Conservation (phyloP, 2,797 vertebrate genomes). For the Labroides dimidiatus region DNA sequence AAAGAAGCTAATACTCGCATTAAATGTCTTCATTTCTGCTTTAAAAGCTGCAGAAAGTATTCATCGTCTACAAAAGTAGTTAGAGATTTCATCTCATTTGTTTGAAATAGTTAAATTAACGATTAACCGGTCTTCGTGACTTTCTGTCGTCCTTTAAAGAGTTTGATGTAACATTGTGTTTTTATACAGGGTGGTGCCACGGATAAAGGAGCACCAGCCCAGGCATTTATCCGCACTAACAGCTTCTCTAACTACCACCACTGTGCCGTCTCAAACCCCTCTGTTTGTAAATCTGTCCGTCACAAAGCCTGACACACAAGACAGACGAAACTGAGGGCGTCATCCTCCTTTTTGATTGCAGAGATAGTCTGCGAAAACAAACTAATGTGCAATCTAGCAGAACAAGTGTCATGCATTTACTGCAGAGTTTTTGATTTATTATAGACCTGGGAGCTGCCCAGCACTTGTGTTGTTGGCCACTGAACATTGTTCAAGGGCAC, state of each 20-base stretch:
- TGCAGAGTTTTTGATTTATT: slow-evolving; percentile 80
- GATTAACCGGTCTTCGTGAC: slow-evolving; percentile 5
- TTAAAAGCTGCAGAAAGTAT: not conserved
- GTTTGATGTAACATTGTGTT: slow-evolving; percentile 20
- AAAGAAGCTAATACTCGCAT: too few relatives aligned
- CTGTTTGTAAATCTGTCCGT: slow-evolving; percentile 66
- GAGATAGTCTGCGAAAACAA: slow-evolving; percentile 37
- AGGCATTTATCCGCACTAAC: slow-evolving; percentile 53
- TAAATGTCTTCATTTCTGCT: not conserved
- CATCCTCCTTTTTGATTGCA: slow-evolving; percentile 55
- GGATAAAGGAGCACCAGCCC: slow-evolving; percentile 35
- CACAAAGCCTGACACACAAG: slow-evolving; percentile 24
- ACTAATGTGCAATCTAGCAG: slow-evolving; percentile 72
- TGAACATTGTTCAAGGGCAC: slow-evolving; percentile 80
- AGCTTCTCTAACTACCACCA: slow-evolving; percentile 40
- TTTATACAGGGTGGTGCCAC: slow-evolving; percentile 36
- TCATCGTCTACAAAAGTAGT: not conserved
- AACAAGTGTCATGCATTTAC: slow-evolving; percentile 75
- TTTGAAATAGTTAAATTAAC: not conserved
- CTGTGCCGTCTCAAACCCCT: slow-evolving; percentile 45
- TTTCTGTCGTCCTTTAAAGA: slow-evolving; percentile 22
- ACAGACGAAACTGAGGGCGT: slow-evolving; percentile 31
- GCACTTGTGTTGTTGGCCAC: slow-evolving; percentile 74
- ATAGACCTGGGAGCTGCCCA: slow-evolving; percentile 77
- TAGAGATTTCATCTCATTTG: not conserved